These are phyloP conservation scores for Istiophorus platypterus DNA, from an alignment of 2,113 vertebrate species.

Conservation along the genomic window DNA sequence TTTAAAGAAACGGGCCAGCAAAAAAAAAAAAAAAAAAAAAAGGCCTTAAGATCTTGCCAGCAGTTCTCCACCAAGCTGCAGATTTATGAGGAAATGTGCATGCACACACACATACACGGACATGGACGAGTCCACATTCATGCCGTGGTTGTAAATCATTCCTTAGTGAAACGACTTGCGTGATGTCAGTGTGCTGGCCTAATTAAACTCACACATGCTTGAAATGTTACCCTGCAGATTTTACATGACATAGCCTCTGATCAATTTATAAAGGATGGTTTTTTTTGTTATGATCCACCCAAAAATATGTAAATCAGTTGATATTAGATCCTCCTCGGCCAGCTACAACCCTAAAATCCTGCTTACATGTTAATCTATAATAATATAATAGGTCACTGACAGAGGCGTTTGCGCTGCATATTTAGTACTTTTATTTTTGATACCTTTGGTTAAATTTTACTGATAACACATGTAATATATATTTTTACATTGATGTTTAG, in stretches of 20 bases:
- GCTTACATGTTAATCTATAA: background rate
- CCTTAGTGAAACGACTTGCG: constrained; percentile 31
- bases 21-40: background rate
- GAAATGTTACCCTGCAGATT: constrained; percentile 10
- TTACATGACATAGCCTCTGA: background rate
- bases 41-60: background rate
- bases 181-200: constrained; percentile 47
- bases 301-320: background rate
- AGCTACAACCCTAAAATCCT: background rate
- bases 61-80: constrained; percentile 20
- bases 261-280: background rate
- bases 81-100: constrained; percentile 25
- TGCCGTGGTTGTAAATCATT: constrained; percentile 26
- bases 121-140: constrained; percentile 23
- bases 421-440: background rate
- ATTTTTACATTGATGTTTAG: background rate
- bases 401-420: background rate
- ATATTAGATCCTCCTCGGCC: background rate
- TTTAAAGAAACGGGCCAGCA: constrained; percentile 20
- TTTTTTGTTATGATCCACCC: background rate
- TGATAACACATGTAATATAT: background rate
- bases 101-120: background rate
- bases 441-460: too few relatives aligned
- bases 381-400: background rate
- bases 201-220: constrained; percentile 32